Evolutionary conservation across 1,140 invertebrate genomes (phyloP).

Genomic region (Nilaparvata lugens): DNA sequence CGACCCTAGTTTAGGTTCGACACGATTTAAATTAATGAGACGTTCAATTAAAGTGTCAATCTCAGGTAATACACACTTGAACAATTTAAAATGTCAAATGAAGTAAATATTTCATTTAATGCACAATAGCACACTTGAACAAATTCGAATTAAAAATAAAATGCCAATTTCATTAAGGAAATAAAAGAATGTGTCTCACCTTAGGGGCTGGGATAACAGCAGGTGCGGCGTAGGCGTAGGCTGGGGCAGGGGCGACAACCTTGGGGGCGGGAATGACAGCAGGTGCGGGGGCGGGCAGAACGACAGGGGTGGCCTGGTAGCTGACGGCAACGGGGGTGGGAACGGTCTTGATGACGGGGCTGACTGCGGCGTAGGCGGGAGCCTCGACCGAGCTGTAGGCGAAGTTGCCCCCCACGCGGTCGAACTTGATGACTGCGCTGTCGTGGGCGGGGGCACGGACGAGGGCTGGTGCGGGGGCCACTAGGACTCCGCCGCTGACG

Average conservation of each 20-base stretch:
- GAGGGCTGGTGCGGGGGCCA: conserved; percentile 23
- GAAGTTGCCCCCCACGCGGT: conserved; percentile 44
- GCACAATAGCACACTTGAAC: too few relatives aligned
- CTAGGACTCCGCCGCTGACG: conserved; percentile 9
- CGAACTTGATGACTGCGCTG: conserved; percentile 42
- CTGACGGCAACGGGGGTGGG: conserved; percentile 26
- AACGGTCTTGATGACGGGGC: conserved; percentile 35
- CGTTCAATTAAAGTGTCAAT: too few relatives aligned
- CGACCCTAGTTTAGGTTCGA: too few relatives aligned
- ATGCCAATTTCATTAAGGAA: too few relatives aligned
- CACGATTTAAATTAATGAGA: too few relatives aligned
- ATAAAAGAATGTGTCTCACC: too few relatives aligned
- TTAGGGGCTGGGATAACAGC: background rate
- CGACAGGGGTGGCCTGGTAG: conserved; percentile 24
- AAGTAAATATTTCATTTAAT: too few relatives aligned
- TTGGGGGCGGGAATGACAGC: background rate
- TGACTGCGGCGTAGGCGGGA: conserved; percentile 41
- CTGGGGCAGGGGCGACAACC: background rate
- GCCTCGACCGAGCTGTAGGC: conserved; percentile 43
- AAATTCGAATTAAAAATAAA: too few relatives aligned
- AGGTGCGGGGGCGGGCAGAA: background rate
- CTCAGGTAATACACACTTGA: too few relatives aligned
- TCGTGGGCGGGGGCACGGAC: conserved; percentile 40
- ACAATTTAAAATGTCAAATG: too few relatives aligned
- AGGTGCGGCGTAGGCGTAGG: background rate